Conservation (phyloP, 2,113 vertebrate genomes). For the Myotis davidii region DNA sequence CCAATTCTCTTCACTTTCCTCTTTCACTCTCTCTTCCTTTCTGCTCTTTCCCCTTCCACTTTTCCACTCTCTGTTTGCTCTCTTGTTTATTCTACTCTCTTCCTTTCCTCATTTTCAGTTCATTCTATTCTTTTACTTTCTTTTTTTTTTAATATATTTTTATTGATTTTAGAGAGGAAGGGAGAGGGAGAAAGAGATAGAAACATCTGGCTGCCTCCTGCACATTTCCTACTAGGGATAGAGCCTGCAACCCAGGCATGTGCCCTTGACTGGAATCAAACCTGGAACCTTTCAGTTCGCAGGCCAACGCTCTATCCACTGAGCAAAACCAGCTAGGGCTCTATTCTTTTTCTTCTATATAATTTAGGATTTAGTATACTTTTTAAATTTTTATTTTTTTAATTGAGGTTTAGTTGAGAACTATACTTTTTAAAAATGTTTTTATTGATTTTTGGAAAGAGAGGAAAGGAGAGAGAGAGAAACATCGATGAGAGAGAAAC, state of each 20-base stretch:
- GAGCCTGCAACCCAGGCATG: too few species aligned
- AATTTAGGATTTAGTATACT: neutral
- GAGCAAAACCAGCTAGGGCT: neutral
- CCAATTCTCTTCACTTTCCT: neutral
- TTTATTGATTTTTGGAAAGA: too few species aligned
- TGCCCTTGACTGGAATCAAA: too few species aligned
- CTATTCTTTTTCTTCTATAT: slow-evolving; percentile 13
- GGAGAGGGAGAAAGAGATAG: too few species aligned
- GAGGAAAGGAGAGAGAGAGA: too few species aligned
- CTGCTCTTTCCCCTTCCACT: neutral
- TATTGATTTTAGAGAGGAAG: too few species aligned
- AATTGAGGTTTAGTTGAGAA: neutral
- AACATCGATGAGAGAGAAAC: too few species aligned
- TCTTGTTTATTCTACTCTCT: neutral
- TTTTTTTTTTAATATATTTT: too few species aligned
- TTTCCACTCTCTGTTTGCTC: neutral
- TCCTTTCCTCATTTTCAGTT: neutral
- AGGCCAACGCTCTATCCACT: too few species aligned
- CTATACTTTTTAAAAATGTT: neutral
- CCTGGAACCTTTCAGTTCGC: too few species aligned
- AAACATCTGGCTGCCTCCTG: too few species aligned
- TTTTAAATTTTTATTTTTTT: neutral
- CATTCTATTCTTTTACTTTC: neutral
- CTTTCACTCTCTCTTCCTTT: neutral
- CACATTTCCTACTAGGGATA: too few species aligned